phyloP scores from a whole-genome alignment of 2,797 vertebrate species.

The Lerista edwardsae region DNA sequence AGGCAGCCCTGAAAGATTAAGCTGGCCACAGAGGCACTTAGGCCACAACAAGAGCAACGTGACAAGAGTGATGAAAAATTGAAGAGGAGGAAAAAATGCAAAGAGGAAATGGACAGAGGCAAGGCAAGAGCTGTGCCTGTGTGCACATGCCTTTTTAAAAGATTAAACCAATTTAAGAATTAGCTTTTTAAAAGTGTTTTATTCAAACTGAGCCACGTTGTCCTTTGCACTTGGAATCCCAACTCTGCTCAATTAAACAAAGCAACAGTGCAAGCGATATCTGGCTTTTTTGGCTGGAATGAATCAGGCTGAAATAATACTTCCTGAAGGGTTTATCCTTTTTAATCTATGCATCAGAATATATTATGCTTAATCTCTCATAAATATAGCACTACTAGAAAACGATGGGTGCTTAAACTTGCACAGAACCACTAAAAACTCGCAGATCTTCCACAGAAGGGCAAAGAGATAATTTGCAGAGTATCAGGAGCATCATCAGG shows the following conservation, averaged over 20 bases:
- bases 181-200: neutral
- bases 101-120: neutral
- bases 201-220: neutral
- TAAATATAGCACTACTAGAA: neutral
- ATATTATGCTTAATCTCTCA: constrained; percentile 5
- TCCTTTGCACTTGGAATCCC: neutral
- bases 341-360: constrained; percentile 26
- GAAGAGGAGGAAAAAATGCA: neutral
- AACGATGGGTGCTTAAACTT: neutral
- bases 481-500: neutral
- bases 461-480: neutral
- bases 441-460: neutral
- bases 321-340: constrained; percentile 24
- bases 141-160: neutral
- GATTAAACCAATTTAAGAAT: neutral
- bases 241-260: neutral
- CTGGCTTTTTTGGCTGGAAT: neutral
- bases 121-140: neutral
- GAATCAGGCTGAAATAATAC: neutral
- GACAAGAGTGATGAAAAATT: constrained; percentile 17
- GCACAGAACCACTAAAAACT: neutral
- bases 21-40: neutral
- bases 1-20: neutral
- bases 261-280: neutral
- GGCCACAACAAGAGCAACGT: neutral